Base-by-base conservation (phyloP, 2,113 vertebrate genomes). In the Choloepus hoffmanni region DNA sequence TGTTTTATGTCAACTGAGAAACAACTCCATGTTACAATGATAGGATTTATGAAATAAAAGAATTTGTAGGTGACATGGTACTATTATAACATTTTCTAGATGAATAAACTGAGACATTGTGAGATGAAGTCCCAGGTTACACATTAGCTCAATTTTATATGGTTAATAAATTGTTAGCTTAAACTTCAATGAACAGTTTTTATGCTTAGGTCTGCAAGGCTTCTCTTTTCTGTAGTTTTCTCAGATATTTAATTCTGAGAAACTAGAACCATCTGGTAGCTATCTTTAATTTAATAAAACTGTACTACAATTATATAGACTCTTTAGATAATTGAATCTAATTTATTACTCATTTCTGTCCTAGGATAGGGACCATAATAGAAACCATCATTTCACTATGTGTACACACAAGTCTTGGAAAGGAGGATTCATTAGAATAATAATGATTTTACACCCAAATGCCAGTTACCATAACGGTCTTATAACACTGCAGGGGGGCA, bases 311-410 rank as follows among this genome's bases (percentile, higher is more conserved):
- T 95, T 85, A 91, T 36, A 76, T 53, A 82, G 74, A 87, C 33
- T 63, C 40, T 93, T 53, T 94, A 94, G 77, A 93, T 90, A 95
- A 97, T 78, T 81, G 53, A 53, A 93, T 76, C 63, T 89, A 97
- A 96, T 95, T 86, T 92, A 92, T 95, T 96, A 88, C 40, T 48
- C 23, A 58, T 85, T 86, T 93, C 84, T 90, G 12, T 68, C 36
- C 86, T 94, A 73, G 77, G 28, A 74, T 94, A 84, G 84, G 73
- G 36, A 81, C 74, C 48, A 70, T 84, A 88, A 89, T 72, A 92
- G 89, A 89, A 88, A 76, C 12, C 11, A 67, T 72, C 36, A 94
- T 94, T 96, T 96, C 33, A n/a, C 84, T 89, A 36, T 89, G 11
- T 83, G 36, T 95, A 81, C 48, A 96, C 26, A 96, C 43, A 81